These are phyloP conservation scores for Triplophysa tibetana DNA, from an alignment of 2,113 vertebrate species.

Conservation along the genomic window DNA sequence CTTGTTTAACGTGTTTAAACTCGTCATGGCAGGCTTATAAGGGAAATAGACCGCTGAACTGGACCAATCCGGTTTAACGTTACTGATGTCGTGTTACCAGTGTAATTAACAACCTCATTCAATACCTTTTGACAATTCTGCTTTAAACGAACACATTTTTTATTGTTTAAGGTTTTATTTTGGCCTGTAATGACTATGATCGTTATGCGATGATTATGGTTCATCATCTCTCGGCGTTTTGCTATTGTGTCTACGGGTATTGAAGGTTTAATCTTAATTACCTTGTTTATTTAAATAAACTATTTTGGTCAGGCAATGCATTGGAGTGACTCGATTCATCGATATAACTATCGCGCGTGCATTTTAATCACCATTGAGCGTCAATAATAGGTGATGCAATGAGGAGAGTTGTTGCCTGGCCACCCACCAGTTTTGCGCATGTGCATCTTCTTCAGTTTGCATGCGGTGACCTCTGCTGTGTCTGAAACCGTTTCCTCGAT, in stretches of 20 bases:
- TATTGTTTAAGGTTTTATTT: background rate
- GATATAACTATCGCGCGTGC: background rate
- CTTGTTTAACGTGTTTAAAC: background rate
- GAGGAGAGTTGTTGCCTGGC: background rate
- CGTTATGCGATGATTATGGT: background rate
- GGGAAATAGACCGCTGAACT: background rate
- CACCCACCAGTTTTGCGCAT: background rate
- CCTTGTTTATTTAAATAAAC: no score
- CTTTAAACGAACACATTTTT: background rate
- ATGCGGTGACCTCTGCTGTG: background rate
- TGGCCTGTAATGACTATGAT: background rate
- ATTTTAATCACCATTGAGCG: background rate
- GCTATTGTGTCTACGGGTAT: background rate
- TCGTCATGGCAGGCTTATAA: no score
- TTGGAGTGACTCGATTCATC: background rate
- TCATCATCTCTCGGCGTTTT: background rate
- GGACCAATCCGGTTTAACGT: constrained; percentile 22
- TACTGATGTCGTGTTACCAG: background rate
- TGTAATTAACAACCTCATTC: background rate
- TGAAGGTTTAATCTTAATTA: background rate
- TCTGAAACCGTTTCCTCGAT: no score
- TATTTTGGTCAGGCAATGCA: background rate
- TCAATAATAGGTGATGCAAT: background rate
- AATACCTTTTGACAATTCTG: background rate
- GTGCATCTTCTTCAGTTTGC: background rate